Evolutionary conservation across 2,888 invertebrate species (phyloP).

Genomic region (Sarcophaga subvicina): DNA sequence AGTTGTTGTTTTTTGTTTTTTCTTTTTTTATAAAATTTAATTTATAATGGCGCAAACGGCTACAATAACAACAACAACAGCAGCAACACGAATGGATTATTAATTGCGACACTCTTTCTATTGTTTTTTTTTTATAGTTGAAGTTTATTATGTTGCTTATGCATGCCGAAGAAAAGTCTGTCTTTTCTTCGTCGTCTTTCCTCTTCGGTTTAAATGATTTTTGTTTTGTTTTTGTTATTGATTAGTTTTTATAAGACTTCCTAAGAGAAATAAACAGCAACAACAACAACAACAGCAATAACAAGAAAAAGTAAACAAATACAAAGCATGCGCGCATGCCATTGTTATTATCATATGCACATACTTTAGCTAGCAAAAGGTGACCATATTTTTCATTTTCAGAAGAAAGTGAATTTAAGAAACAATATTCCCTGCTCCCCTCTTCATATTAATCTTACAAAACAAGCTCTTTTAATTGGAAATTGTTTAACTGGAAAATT

Average conservation of each 20-base stretch:
- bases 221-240: slow-evolving; percentile 35
- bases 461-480: no score
- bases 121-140: slow-evolving; percentile 23
- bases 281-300: slow-evolving; percentile 1
- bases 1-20: neutral
- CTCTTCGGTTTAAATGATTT: neutral
- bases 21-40: slow-evolving; percentile 40
- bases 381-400: neutral
- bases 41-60: slow-evolving; percentile 56
- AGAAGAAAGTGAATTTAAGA: neutral
- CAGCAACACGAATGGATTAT: neutral
- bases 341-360: slow-evolving; percentile 3
- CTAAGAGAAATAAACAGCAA: slow-evolving; percentile 41
- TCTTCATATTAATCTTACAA: no score
- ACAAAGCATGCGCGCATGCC: slow-evolving; percentile 66
- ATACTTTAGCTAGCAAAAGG: neutral
- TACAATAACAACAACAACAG: neutral
- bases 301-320: slow-evolving; percentile 23
- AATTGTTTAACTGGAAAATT: no score
- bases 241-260: slow-evolving; percentile 66
- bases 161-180: neutral
- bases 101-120: slow-evolving; percentile 59
- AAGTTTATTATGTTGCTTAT: slow-evolving; percentile 15
- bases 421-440: no score
- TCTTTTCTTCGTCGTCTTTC: neutral